These are phyloP conservation scores for Pteronotus mesoamericanus DNA, from an alignment of 2,797 vertebrate species.

Conservation along the genomic window DNA sequence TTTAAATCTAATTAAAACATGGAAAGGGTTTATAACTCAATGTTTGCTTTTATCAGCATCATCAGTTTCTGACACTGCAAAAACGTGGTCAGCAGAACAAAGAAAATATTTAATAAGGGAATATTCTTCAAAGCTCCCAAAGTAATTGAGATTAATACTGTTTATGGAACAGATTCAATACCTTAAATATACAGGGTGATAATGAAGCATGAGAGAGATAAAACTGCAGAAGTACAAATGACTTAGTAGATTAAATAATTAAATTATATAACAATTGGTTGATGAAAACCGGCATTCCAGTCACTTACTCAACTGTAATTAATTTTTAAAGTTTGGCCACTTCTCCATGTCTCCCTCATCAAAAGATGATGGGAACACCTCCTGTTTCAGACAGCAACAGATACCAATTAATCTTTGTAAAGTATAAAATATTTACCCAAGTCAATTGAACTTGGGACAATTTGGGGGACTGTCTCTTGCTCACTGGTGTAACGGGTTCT, in stretches of 20 bases:
- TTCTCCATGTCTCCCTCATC: not conserved
- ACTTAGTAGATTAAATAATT: slow-evolving; percentile 31
- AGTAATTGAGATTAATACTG: slow-evolving; percentile 64
- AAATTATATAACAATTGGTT: slow-evolving; percentile 13
- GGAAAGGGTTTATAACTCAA: not conserved
- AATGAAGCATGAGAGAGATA: slow-evolving; percentile 30
- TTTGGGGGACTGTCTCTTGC: not conserved
- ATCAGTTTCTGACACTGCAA: slow-evolving; percentile 3
- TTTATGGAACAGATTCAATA: slow-evolving; percentile 48
- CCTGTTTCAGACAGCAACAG: not conserved
- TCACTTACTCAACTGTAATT: slow-evolving; percentile 47
- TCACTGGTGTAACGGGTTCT: not conserved
- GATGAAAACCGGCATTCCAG: not conserved
- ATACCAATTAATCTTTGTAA: not conserved
- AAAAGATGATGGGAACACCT: not conserved
- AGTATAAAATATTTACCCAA: not conserved
- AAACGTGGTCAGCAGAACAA: slow-evolving; percentile 49
- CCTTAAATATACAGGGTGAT: slow-evolving; percentile 1
- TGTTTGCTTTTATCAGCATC: slow-evolving; percentile 46
- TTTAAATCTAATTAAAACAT: slow-evolving; percentile 13
- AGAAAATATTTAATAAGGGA: slow-evolving; percentile 37
- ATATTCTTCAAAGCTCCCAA: slow-evolving; percentile 57
- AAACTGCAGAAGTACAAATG: slow-evolving; percentile 33
- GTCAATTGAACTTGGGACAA: not conserved
- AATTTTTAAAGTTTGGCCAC: slow-evolving; percentile 47